phyloP scores from a whole-genome alignment of 2,113 vertebrate genomes.

The pig (Sus scrofa) region DNA sequence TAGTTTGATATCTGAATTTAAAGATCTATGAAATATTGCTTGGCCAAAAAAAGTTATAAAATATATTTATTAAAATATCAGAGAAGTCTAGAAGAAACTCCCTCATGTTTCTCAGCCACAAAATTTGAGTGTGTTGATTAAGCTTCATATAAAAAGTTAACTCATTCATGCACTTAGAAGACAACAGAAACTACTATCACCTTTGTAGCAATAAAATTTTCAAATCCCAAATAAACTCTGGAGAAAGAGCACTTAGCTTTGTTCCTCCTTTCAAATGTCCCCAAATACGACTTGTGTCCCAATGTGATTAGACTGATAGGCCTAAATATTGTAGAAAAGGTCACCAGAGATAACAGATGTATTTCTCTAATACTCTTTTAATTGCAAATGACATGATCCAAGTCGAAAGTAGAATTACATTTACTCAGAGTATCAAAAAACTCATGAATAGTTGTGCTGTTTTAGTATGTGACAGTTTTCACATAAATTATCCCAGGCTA shows the following conservation, averaged over 20 bases:
- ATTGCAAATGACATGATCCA: neutral
- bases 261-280: neutral
- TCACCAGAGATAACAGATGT: neutral
- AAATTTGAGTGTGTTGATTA: neutral
- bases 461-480: neutral
- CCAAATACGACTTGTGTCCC: neutral
- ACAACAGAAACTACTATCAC: neutral
- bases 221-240: neutral
- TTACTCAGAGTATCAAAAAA: neutral
- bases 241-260: neutral
- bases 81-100: neutral
- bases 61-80: neutral
- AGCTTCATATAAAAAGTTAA: neutral
- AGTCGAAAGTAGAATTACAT: neutral
- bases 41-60: neutral
- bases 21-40: conserved; percentile 30
- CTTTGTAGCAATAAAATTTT: conserved; percentile 8
- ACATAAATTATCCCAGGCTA: neutral
- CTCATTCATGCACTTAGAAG: neutral
- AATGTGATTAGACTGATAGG: neutral
- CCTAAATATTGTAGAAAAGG: neutral
- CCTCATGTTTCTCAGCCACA: neutral
- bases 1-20: neutral
- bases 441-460: neutral
- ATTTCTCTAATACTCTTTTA: conserved; percentile 27